Conservation (phyloP, 2,113 vertebrate genomes). For the Sander lucioperca region DNA sequence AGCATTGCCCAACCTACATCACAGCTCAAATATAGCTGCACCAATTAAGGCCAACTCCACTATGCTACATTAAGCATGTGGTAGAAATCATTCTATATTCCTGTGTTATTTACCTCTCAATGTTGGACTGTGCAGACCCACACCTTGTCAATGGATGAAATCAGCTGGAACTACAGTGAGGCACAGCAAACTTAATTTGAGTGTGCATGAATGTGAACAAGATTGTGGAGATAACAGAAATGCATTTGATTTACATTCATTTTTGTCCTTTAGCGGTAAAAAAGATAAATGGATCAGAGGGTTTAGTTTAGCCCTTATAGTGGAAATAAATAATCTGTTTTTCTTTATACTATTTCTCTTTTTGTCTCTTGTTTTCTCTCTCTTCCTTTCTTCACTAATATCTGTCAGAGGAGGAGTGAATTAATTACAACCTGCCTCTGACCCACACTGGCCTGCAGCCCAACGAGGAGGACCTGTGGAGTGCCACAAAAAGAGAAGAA, state of each 20-base stretch:
- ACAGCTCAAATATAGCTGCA: constrained; percentile 73
- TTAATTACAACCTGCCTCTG: constrained; percentile 77
- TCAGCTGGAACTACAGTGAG: neutral
- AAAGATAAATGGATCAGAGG: neutral
- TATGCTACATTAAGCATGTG: constrained; percentile 59
- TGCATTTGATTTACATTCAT: neutral
- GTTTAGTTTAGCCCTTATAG: constrained; percentile 19
- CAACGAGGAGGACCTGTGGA: constrained; percentile 27
- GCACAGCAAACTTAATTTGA: neutral
- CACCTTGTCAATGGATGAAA: constrained; percentile 15
- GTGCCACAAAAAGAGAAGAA: constrained; percentile 8
- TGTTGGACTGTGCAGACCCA: constrained; percentile 11
- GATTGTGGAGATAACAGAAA: neutral
- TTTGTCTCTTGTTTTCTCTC: constrained; percentile 8
- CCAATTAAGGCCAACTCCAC: constrained; percentile 76
- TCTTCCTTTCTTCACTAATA: constrained; percentile 19
- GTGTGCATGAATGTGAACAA: neutral
- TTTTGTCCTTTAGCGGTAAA: constrained; percentile 1
- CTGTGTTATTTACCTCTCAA: constrained; percentile 45
- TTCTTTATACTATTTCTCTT: constrained; percentile 12
- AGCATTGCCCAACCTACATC: constrained; percentile 74
- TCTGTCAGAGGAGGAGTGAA: constrained; percentile 62
- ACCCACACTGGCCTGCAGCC: constrained; percentile 68
- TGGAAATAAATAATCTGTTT: constrained; percentile 17
- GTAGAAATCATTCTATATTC: constrained; percentile 40